These are phyloP conservation scores for Pseudonaja textilis DNA, from an alignment of 2,113 vertebrate genomes.

Conservation along the genomic window DNA sequence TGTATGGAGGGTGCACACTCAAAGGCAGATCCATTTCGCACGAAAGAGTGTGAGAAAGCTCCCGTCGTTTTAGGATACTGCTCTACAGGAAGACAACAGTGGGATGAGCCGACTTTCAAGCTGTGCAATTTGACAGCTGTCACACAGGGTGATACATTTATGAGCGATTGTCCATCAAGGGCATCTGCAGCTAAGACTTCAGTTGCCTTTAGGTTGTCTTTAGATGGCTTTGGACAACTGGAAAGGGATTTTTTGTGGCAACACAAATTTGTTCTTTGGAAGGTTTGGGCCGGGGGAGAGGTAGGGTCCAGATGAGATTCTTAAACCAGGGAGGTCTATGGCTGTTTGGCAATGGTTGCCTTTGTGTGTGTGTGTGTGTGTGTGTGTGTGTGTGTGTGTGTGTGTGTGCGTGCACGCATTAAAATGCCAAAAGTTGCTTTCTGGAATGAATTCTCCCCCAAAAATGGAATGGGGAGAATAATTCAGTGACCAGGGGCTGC, in stretches of 20 bases:
- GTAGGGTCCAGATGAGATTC: neutral
- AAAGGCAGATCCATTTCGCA: fast-evolving
- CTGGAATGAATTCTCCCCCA: neutral
- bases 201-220: neutral
- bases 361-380: too few species aligned
- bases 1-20: neutral
- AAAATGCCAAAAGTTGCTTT: too few species aligned
- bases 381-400: too few species aligned
- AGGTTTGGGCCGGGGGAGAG: neutral
- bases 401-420: too few species aligned
- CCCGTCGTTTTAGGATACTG: neutral
- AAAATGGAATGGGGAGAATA: too few species aligned
- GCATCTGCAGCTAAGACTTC: neutral
- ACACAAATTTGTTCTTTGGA: neutral
- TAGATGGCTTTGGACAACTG: neutral
- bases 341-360: too few species aligned
- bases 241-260: neutral
- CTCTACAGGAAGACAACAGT: neutral
- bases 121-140: neutral
- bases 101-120: neutral
- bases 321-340: neutral
- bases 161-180: neutral
- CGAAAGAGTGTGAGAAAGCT: neutral
- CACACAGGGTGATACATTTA: neutral
- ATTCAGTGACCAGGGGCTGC: neutral